phyloP scores from a whole-genome alignment of 2,888 invertebrate genomes.

The Tethea ocularis region DNA sequence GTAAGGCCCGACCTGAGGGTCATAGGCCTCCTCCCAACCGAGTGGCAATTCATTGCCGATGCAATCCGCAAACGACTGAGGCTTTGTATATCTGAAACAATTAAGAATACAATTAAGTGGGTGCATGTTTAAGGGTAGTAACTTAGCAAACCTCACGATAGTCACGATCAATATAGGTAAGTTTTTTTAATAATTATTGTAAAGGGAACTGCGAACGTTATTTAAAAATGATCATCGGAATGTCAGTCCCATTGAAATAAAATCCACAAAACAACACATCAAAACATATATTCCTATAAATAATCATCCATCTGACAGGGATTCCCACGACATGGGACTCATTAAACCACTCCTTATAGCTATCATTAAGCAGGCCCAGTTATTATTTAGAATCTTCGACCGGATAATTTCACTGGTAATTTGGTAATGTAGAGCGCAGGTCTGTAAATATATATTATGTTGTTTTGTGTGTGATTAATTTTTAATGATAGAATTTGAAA shows the following conservation, averaged over 20 bases:
- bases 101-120: constrained; percentile 25
- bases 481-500: background rate
- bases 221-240: background rate
- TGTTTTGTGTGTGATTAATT: background rate
- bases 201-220: background rate
- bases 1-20: constrained; percentile 96
- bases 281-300: constrained; percentile 41
- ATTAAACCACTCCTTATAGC: constrained; percentile 68
- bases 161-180: too few relatives aligned
- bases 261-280: background rate
- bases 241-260: background rate
- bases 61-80: constrained; percentile 98
- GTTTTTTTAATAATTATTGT: background rate
- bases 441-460: constrained; percentile 36
- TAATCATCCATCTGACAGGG: constrained; percentile 32
- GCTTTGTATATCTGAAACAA: constrained; percentile 96
- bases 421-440: constrained; percentile 40
- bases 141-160: too few relatives aligned
- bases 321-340: constrained; percentile 71
- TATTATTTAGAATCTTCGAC: constrained; percentile 68
- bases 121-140: background rate
- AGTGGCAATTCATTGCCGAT: constrained; percentile 98
- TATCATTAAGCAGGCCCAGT: constrained; percentile 67
- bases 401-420: constrained; percentile 62
- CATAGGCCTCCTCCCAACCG: constrained; percentile 98